phyloP scores from a whole-genome alignment of 2,797 vertebrate genomes.

The Pseudomugil gertrudae region DNA sequence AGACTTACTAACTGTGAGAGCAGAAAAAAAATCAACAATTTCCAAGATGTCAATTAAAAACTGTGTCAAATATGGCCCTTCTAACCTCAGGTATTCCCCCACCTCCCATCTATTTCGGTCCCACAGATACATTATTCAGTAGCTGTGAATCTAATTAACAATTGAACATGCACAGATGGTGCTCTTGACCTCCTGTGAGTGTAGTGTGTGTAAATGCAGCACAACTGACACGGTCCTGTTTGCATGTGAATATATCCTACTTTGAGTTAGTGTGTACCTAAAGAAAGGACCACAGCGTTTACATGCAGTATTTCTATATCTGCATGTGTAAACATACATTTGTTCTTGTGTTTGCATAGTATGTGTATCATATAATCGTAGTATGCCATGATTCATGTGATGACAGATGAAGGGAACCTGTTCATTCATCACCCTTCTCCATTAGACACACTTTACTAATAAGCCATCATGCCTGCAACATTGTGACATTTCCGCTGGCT shows the following conservation, averaged over 20 bases:
- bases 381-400: constrained; percentile 11
- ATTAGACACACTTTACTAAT: constrained; percentile 46
- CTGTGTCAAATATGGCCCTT: constrained; percentile 43
- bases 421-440: constrained; percentile 25
- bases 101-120: constrained; percentile 67
- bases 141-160: constrained; percentile 80
- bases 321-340: neutral
- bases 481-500: constrained; percentile 50
- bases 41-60: constrained; percentile 30
- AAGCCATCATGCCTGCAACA: constrained; percentile 35
- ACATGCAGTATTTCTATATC: neutral
- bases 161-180: constrained; percentile 84
- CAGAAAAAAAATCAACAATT: constrained; percentile 25
- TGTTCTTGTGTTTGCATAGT: constrained; percentile 12
- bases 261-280: constrained; percentile 10
- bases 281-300: constrained; percentile 21
- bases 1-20: constrained; percentile 2
- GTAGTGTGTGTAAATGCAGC: constrained; percentile 48
- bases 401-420: constrained; percentile 46
- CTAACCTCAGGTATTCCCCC: constrained; percentile 68
- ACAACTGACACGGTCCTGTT: constrained; percentile 54
- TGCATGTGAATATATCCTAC: constrained; percentile 43
- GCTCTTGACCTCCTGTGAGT: constrained; percentile 73
- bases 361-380: constrained; percentile 1
- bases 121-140: constrained; percentile 78